Evolutionary conservation across 1,140 invertebrate species (phyloP).

Genomic region (Neodiprion fabricii): DNA sequence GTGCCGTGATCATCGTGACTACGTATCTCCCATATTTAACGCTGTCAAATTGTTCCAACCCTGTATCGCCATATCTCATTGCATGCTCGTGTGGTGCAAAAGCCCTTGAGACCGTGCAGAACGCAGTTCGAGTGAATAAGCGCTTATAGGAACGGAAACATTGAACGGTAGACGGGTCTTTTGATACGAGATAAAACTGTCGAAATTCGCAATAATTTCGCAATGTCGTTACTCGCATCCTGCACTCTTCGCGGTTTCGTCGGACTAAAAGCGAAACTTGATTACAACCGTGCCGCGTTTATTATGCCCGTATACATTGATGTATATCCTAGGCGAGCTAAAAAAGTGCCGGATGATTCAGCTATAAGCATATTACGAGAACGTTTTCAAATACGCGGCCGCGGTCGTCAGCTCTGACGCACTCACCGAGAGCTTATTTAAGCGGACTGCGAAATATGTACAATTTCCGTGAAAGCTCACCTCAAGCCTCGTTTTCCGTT

Average conservation of each 20-base stretch:
- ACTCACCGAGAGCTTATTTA: conserved; percentile 35
- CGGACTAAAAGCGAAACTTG: not conserved
- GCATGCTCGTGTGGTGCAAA: no score
- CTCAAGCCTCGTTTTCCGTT: conserved; percentile 9
- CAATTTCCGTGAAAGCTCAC: conserved; percentile 33
- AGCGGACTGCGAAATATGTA: conserved; percentile 38
- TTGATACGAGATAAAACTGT: not conserved
- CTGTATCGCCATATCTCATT: no score
- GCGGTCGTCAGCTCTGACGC: conserved; percentile 26
- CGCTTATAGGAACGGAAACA: no score
- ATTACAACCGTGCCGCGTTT: not conserved
- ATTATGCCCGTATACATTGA: not conserved
- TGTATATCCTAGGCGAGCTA: not conserved
- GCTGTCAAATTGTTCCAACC: no score
- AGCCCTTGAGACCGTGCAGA: no score
- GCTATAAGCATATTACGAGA: conserved; percentile 15
- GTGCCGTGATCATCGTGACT: no score
- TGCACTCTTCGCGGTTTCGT: no score
- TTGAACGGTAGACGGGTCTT: not conserved
- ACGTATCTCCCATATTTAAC: no score
- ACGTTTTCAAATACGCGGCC: conserved; percentile 27
- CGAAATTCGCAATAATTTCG: not conserved
- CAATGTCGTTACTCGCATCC: not conserved
- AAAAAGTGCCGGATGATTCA: conserved; percentile 14
- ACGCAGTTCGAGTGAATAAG: no score